A percentile compares a stretch with the other conserved stretches of the same genome.
Conservation (phyloP, 2,797 vertebrate species). For the Nyctibius grandis region DNA sequence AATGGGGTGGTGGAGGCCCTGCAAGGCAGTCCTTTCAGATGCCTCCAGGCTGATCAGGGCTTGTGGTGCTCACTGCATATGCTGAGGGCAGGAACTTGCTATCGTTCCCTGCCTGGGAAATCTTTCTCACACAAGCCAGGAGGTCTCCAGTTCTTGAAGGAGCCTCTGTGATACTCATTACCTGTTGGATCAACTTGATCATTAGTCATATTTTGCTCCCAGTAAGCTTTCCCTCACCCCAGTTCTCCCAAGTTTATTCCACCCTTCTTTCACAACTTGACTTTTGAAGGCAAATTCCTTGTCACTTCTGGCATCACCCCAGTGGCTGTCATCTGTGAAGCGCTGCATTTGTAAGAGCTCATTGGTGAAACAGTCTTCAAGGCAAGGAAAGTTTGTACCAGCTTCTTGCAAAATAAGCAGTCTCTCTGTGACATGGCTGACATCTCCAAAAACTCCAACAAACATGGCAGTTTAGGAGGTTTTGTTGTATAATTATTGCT, state of each 20-base stretch:
- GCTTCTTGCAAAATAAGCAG: not conserved
- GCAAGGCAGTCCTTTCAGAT: not conserved
- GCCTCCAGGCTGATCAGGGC: not conserved
- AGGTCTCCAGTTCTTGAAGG: not conserved
- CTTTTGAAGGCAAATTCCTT: not conserved
- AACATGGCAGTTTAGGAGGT: accelerated
- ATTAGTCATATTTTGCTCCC: not conserved
- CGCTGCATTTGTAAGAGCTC: not conserved
- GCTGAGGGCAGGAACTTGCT: not conserved
- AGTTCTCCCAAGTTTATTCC: not conserved
- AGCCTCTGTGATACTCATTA: not conserved
- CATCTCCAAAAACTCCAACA: not conserved
- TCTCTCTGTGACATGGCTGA: not conserved
- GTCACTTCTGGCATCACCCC: not conserved
- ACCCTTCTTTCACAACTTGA: not conserved
- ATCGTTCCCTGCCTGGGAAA: not conserved
- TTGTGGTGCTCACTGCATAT: not conserved
- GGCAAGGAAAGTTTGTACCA: not conserved
- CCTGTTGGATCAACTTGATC: not conserved
- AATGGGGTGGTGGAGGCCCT: not conserved
- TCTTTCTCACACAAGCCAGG: not conserved
- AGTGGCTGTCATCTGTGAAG: not conserved
- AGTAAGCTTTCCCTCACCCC: not conserved
- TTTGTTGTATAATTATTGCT: not conserved
- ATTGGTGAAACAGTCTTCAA: not conserved